Conservation (phyloP, 2,797 vertebrate genomes). For the Caiman crocodilus region DNA sequence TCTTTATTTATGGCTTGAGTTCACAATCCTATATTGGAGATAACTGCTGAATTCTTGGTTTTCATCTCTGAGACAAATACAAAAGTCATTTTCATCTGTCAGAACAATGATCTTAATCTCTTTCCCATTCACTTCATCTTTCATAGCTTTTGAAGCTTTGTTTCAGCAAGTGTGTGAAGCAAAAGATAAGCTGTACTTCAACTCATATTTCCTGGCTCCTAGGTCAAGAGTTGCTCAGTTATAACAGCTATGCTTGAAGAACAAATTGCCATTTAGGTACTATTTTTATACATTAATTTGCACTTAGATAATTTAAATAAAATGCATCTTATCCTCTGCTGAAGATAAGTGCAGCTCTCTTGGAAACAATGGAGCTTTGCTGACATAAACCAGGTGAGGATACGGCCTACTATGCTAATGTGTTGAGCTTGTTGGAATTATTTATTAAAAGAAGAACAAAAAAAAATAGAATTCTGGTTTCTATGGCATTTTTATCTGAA, state of each 20-base stretch:
- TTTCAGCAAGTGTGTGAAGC: constrained; percentile 20
- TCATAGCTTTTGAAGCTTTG: constrained; percentile 47
- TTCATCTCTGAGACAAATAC: constrained; percentile 33
- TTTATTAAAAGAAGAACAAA: neutral
- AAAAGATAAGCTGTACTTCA: constrained; percentile 52
- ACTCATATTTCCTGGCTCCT: constrained; percentile 44
- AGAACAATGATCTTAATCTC: neutral
- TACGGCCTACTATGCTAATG: neutral
- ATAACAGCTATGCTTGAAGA: constrained; percentile 26
- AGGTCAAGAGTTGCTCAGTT: neutral
- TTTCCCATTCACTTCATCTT: constrained; percentile 14
- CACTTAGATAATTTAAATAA: neutral
- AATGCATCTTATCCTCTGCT: neutral
- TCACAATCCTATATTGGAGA: neutral
- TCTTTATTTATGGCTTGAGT: neutral
- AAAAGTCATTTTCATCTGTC: constrained; percentile 35
- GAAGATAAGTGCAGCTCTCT: neutral
- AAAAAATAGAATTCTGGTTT: neutral
- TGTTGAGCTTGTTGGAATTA: neutral
- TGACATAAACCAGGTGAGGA: neutral
- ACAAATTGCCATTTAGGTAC: neutral
- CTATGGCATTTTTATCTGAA: neutral
- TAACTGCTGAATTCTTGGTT: neutral
- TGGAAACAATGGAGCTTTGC: neutral
- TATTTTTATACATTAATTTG: constrained; percentile 30